Conservation (phyloP, 2,888 invertebrate species). For the Andrena camellia region DNA sequence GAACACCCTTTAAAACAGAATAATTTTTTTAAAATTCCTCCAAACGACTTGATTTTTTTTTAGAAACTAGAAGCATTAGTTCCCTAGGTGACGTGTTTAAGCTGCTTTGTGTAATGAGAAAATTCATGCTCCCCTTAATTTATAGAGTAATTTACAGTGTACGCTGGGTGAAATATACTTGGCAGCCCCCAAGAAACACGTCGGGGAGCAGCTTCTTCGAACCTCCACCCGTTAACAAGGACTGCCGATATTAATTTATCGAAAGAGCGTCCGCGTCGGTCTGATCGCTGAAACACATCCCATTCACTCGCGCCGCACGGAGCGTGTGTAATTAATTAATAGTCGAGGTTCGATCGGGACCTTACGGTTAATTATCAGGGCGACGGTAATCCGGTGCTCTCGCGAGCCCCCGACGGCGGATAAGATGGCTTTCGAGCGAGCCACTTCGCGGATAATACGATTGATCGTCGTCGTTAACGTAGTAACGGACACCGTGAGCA, state of each 20-base stretch:
- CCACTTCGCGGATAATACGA: constrained; percentile 48
- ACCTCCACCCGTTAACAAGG: not conserved
- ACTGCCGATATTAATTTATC: not conserved
- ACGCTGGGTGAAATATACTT: too few species aligned
- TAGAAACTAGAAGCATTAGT: too few species aligned
- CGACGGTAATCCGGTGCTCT: constrained; percentile 48
- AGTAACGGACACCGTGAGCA: constrained; percentile 38
- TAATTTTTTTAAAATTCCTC: too few species aligned
- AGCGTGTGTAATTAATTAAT: constrained; percentile 53
- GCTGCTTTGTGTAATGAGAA: too few species aligned
- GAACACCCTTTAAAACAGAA: too few species aligned
- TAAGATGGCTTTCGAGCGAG: constrained; percentile 57
- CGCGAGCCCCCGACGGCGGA: constrained; percentile 32
- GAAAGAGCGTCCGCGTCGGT: not conserved
- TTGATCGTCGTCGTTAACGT: constrained; percentile 53
- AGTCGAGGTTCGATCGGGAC: constrained; percentile 30
- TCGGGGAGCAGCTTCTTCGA: too few species aligned
- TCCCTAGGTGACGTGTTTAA: too few species aligned
- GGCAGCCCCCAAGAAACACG: too few species aligned
- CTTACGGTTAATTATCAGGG: constrained; percentile 59
- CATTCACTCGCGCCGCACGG: not conserved
- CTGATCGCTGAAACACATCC: not conserved
- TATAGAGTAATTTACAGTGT: too few species aligned
- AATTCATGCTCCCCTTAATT: too few species aligned
- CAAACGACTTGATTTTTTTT: too few species aligned